These are phyloP conservation scores for Drosophila kurseongensis DNA, from an alignment of 1,140 invertebrate genomes.

Conservation along the genomic window DNA sequence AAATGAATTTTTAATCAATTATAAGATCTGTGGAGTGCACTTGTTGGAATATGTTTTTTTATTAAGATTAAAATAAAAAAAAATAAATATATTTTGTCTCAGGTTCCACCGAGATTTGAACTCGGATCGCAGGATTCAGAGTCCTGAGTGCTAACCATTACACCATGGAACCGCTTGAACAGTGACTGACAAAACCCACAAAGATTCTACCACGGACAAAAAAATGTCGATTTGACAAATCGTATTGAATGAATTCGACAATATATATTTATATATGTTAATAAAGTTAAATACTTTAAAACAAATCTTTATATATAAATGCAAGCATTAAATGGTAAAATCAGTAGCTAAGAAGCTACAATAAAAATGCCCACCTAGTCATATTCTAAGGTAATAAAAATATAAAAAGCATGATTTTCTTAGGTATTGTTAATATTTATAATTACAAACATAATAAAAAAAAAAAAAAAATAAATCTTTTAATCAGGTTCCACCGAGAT, in stretches of 20 bases:
- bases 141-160: conserved; percentile 96
- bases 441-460: background rate
- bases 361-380: too few relatives aligned
- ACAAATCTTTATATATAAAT: background rate
- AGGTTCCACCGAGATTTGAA: conserved; percentile 90
- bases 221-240: background rate
- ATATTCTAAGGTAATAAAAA: too few relatives aligned
- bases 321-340: too few relatives aligned
- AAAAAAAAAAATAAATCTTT: background rate
- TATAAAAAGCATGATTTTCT: too few relatives aligned
- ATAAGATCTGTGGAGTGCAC: too few relatives aligned
- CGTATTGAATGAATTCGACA: background rate
- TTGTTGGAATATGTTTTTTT: too few relatives aligned
- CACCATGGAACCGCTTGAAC: conserved; percentile 88
- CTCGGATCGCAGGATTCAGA: conserved; percentile 96
- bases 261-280: too few relatives aligned
- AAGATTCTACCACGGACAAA: background rate
- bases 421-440: too few relatives aligned
- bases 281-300: background rate
- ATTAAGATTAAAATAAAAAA: background rate
- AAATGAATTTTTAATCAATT: too few relatives aligned
- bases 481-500: conserved; percentile 90
- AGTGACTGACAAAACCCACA: background rate
- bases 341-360: too few relatives aligned
- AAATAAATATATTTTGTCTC: background rate